phyloP scores from a whole-genome alignment of 2,797 vertebrate species.

The Loriculus beryllinus region DNA sequence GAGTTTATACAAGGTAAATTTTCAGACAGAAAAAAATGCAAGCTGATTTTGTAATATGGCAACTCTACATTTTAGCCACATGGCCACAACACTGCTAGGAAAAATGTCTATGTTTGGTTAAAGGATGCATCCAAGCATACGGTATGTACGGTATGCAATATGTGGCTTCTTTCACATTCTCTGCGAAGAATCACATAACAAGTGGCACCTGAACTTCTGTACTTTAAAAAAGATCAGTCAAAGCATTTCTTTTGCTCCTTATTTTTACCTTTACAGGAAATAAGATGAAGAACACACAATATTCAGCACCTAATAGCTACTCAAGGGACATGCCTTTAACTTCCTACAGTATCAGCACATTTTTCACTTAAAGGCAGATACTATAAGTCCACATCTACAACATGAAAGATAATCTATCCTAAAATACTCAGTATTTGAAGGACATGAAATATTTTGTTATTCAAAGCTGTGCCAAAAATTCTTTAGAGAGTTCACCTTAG shows the following conservation, averaged over 20 bases:
- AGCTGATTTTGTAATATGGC: neutral
- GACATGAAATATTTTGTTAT: neutral
- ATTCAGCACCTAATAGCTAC: neutral
- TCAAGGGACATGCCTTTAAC: neutral
- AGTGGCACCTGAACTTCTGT: neutral
- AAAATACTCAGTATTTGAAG: neutral
- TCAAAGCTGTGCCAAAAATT: neutral
- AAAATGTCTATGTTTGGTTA: neutral
- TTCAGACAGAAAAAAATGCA: neutral
- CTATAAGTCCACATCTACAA: neutral
- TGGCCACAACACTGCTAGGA: neutral
- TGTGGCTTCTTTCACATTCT: neutral
- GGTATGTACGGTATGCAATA: neutral
- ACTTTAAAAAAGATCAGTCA: neutral
- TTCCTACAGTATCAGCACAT: neutral
- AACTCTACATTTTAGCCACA: neutral
- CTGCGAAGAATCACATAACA: slow-evolving; percentile 1
- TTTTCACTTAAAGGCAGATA: neutral
- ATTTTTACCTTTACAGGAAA: slow-evolving; percentile 5
- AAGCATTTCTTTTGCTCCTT: neutral
- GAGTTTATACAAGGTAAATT: neutral
- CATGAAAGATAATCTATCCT: neutral
- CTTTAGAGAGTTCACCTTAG: neutral
- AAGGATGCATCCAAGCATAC: neutral
- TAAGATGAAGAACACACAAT: neutral